Evolutionary conservation across 2,113 vertebrate species (phyloP).

Genomic region (Oxygymnocypris stewartii): DNA sequence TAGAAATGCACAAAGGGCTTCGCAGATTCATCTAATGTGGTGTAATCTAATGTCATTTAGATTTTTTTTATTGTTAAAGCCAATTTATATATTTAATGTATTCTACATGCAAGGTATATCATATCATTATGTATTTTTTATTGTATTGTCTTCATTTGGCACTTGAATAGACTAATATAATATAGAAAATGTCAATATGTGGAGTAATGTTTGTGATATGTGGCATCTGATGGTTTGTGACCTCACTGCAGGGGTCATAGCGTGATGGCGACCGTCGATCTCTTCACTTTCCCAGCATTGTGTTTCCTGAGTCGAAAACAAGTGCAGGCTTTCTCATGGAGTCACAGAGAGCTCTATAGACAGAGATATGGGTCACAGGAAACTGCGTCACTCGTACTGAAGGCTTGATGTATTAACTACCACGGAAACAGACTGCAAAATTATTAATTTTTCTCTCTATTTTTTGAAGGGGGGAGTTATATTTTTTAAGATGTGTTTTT

Average conservation of each 20-base stretch:
- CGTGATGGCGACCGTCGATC: constrained; percentile 1
- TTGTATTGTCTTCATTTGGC: not conserved
- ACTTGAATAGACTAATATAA: not conserved
- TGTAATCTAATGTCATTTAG: too few species aligned
- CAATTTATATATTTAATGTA: too few species aligned
- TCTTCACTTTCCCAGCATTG: constrained; percentile 54
- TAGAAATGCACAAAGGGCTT: not conserved
- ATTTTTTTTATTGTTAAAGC: too few species aligned
- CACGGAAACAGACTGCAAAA: not conserved
- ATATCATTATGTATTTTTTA: too few species aligned
- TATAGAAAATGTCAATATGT: not conserved
- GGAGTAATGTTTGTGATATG: not conserved
- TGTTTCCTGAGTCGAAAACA: constrained; percentile 51
- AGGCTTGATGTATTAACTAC: not conserved
- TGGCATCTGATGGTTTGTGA: not conserved
- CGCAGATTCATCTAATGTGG: not conserved
- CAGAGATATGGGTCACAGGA: constrained; percentile 12
- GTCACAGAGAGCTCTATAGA: constrained; percentile 29
- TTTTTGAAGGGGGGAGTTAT: not conserved
- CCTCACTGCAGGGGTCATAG: constrained; percentile 17
- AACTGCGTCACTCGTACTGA: not conserved
- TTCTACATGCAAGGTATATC: too few species aligned
- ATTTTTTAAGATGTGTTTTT: not conserved
- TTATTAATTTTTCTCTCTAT: not conserved
- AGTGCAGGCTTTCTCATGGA: constrained; percentile 34